Evolutionary conservation across 2,113 vertebrate species (phyloP).

Genomic region (Sapajus apella): DNA sequence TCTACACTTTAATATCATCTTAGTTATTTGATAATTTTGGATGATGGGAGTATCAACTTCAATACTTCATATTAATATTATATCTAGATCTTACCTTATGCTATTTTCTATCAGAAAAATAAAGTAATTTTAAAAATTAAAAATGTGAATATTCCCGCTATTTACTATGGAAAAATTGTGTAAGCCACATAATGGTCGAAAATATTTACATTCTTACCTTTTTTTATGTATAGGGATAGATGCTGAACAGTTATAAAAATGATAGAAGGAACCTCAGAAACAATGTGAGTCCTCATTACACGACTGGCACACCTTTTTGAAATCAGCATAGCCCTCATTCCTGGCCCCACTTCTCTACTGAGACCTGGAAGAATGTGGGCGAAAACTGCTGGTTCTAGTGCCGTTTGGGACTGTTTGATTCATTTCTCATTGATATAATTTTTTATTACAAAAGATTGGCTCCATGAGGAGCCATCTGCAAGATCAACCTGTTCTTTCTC

Average conservation of each 20-base stretch:
- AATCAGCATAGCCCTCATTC: accelerated
- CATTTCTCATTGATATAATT: background rate
- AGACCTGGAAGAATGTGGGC: background rate
- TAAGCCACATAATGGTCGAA: background rate
- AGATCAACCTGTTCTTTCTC: background rate
- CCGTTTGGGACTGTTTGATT: background rate
- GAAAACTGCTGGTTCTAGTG: background rate
- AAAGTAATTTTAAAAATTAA: background rate
- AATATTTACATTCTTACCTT: background rate
- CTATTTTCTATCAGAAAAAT: conserved; percentile 4
- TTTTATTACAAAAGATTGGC: background rate
- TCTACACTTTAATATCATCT: background rate
- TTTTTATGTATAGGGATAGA: background rate
- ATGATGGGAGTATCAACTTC: background rate
- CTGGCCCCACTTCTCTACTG: background rate
- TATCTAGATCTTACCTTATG: background rate
- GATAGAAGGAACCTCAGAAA: background rate
- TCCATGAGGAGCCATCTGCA: background rate
- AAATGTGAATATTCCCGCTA: background rate
- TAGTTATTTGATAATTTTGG: background rate
- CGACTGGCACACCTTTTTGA: background rate
- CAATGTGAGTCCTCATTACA: background rate
- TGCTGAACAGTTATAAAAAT: background rate
- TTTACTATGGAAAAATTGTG: background rate
- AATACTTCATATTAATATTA: background rate